These are phyloP conservation scores for Trachurus trachurus DNA, from an alignment of 2,797 vertebrate species.

Conservation along the genomic window DNA sequence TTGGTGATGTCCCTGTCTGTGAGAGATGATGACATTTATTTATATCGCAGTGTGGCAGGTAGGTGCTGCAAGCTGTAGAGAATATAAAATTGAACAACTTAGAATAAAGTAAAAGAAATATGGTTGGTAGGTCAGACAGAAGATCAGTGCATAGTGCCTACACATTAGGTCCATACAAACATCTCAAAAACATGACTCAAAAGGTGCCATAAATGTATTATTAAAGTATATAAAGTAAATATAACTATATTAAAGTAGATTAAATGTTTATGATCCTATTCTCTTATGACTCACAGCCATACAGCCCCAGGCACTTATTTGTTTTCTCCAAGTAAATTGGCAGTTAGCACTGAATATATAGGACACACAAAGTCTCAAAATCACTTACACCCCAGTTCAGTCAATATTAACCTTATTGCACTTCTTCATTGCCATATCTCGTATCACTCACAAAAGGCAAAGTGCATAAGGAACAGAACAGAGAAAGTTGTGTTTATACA, in stretches of 20 bases:
- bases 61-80: not conserved
- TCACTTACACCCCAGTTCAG: not conserved
- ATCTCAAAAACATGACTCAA: slow-evolving; percentile 24
- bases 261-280: slow-evolving; percentile 35
- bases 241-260: slow-evolving; percentile 58
- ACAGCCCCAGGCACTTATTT: not conserved
- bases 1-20: slow-evolving; percentile 14
- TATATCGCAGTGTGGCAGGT: not conserved
- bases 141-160: slow-evolving; percentile 1
- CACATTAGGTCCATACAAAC: not conserved
- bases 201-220: slow-evolving; percentile 2
- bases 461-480: not conserved
- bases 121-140: not conserved
- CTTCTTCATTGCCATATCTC: not conserved
- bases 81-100: not conserved
- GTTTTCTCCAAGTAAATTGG: not conserved
- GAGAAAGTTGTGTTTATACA: not conserved
- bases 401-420: not conserved
- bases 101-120: not conserved
- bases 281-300: slow-evolving; percentile 5
- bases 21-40: slow-evolving; percentile 15
- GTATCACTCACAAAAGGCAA: not conserved
- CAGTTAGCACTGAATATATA: not conserved
- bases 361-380: not conserved
- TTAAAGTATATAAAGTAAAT: no score